These are phyloP conservation scores for Coenonympha arcania DNA, from an alignment of 2,888 invertebrate genomes.

Conservation along the genomic window DNA sequence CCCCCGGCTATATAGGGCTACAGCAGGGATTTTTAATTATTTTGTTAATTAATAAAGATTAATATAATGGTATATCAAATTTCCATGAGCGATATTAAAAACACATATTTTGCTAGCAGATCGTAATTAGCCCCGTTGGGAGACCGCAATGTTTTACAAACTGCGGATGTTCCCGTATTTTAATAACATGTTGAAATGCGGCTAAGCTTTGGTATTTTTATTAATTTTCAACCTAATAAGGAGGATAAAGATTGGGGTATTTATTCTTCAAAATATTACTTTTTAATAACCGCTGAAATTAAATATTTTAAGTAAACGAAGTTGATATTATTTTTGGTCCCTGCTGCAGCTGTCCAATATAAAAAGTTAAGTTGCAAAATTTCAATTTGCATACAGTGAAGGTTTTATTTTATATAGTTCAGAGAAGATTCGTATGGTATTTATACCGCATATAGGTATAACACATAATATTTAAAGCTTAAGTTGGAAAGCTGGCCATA, in stretches of 20 bases:
- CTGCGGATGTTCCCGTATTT: conserved; percentile 11
- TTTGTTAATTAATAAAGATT: conserved; percentile 7
- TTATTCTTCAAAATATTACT: not conserved
- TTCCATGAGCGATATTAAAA: conserved; percentile 9
- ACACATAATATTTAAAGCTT: too few relatives aligned
- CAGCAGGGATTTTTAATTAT: too few relatives aligned
- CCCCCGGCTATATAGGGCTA: too few relatives aligned
- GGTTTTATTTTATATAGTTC: too few relatives aligned
- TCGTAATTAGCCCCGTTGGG: conserved; percentile 23
- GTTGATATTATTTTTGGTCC: not conserved
- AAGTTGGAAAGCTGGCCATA: too few relatives aligned
- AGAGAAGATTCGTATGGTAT: too few relatives aligned
- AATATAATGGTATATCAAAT: conserved; percentile 8
- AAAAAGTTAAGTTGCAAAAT: too few relatives aligned
- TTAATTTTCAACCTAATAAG: conserved; percentile 7
- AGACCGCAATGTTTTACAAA: conserved; percentile 19
- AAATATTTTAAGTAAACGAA: not conserved
- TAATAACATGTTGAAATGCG: conserved; percentile 11
- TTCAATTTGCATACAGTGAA: too few relatives aligned
- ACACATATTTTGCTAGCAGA: conserved; percentile 15
- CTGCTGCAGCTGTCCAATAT: too few relatives aligned
- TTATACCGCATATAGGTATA: too few relatives aligned
- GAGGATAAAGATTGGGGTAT: not conserved
- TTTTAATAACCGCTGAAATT: not conserved
- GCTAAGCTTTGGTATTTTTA: conserved; percentile 11